Conservation (phyloP, 2,113 vertebrate species). For the Hemiprocne comata region DNA sequence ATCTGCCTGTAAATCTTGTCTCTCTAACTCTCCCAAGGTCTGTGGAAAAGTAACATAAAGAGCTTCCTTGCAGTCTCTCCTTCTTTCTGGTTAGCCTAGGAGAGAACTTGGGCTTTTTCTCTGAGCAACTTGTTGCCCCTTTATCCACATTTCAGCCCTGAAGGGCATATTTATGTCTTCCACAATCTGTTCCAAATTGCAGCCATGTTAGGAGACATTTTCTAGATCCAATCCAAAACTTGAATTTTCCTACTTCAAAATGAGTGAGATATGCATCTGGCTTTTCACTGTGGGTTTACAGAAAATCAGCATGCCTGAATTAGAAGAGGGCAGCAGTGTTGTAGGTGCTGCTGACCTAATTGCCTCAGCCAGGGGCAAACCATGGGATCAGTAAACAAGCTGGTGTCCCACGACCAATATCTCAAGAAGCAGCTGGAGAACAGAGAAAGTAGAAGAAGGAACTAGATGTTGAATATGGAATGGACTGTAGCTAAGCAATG, state of each 20-base stretch:
- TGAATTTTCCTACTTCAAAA: not conserved
- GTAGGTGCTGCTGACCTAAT: too few relatives aligned
- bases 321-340: too few relatives aligned
- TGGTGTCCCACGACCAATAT: too few relatives aligned
- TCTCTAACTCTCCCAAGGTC: not conserved
- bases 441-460: too few relatives aligned
- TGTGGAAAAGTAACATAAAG: not conserved
- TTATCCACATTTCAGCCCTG: not conserved
- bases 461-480: too few relatives aligned
- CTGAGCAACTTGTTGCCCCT: accelerated
- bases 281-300: too few relatives aligned
- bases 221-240: not conserved
- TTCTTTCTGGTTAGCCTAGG: not conserved
- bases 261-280: not conserved
- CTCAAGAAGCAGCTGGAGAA: too few relatives aligned
- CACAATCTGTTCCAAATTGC: not conserved
- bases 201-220: not conserved
- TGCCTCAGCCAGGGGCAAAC: too few relatives aligned
- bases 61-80: not conserved
- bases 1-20: not conserved
- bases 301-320: too few relatives aligned
- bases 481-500: too few relatives aligned
- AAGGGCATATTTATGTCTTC: not conserved
- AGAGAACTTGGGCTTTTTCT: not conserved
- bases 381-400: too few relatives aligned